A percentile compares a stretch with the other conserved stretches of the same genome.
Conservation (phyloP, 2,113 vertebrate genomes). For the Cololabis saira region DNA sequence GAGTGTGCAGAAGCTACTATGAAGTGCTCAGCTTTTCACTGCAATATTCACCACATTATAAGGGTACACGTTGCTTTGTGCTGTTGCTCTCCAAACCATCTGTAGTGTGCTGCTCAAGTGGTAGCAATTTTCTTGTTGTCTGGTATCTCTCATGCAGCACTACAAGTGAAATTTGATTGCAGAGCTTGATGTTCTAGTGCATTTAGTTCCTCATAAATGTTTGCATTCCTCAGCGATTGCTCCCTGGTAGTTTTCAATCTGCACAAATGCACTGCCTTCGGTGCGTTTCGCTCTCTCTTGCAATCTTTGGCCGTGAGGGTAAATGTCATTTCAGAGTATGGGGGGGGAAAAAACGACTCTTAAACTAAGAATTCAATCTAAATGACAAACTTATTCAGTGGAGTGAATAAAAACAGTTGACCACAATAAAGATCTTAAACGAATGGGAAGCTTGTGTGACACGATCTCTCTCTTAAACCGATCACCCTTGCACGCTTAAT, state of each 20-base stretch:
- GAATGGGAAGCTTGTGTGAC: conserved; percentile 26
- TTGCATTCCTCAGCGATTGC: conserved; percentile 79
- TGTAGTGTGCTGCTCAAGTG: conserved; percentile 65
- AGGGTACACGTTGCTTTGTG: conserved; percentile 65
- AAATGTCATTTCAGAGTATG: conserved; percentile 49
- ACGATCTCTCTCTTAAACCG: conserved; percentile 44
- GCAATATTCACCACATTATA: conserved; percentile 70
- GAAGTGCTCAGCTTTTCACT: conserved; percentile 50
- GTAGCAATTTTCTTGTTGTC: conserved; percentile 70
- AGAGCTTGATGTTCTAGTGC: conserved; percentile 76
- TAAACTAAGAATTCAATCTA: conserved; percentile 2
- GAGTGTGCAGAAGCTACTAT: conserved; percentile 57
- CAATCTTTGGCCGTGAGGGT: conserved; percentile 44
- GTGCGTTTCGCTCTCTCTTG: conserved; percentile 43
- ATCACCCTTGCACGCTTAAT: conserved; percentile 40
- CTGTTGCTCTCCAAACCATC: conserved; percentile 66
- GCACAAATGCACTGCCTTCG: conserved; percentile 53
- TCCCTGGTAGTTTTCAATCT: conserved; percentile 71
- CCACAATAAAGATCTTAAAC: conserved; percentile 23
- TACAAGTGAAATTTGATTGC: conserved; percentile 76
- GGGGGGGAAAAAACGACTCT: conserved; percentile 13
- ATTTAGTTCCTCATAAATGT: conserved; percentile 82
- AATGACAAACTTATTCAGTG: not conserved
- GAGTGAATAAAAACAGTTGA: conserved; percentile 1
- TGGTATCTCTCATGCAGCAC: conserved; percentile 56